Conservation (phyloP, 2,888 invertebrate species). For the Cantharis nigra region DNA sequence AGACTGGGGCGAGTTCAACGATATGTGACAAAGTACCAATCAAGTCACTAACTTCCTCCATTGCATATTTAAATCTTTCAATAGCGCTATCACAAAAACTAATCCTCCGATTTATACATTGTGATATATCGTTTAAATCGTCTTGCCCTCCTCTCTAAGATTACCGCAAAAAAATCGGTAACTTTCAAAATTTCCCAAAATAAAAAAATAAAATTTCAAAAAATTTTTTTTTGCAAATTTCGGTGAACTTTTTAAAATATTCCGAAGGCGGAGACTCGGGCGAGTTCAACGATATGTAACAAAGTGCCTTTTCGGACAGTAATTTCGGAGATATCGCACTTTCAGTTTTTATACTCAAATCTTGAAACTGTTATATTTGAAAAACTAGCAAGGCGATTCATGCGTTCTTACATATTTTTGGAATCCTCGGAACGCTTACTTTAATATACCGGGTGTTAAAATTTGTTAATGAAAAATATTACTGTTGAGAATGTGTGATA, state of each 20-base stretch:
- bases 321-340: neutral
- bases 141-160: neutral
- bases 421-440: neutral
- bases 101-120: neutral
- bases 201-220: no score
- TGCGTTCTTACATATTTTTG: neutral
- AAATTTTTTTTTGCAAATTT: no score
- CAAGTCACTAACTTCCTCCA: neutral
- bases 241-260: neutral
- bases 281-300: neutral
- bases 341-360: neutral
- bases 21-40: neutral
- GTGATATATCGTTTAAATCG: neutral
- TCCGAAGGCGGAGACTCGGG: neutral
- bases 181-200: no score
- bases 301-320: neutral
- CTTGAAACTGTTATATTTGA: neutral
- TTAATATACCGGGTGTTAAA: neutral
- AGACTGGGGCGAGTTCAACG: neutral
- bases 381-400: neutral
- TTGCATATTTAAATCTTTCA: neutral
- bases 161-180: neutral
- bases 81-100: neutral
- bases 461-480: neutral
- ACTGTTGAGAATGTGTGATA: conserved; percentile 28